A percentile compares a stretch with the other conserved stretches of the same genome.
phyloP scores from a whole-genome alignment of 2,888 invertebrate genomes.

The Smittia aterrima region DNA sequence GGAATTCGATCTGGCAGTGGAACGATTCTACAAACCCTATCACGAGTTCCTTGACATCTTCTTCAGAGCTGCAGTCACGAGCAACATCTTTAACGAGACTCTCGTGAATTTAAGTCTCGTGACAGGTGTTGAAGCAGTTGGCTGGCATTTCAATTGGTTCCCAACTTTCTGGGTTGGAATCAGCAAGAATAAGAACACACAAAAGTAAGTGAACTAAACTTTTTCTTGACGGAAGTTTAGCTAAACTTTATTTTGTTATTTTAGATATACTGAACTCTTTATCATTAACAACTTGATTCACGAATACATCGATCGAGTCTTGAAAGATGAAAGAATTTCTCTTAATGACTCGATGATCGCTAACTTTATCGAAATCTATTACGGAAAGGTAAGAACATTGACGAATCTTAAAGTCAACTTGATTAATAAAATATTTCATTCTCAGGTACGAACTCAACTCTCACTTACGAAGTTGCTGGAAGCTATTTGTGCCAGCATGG shows the following conservation, averaged over 20 bases:
- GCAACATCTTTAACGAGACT: slow-evolving; percentile 81
- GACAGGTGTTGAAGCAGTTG: slow-evolving; percentile 88
- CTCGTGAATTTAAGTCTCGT: slow-evolving; percentile 83
- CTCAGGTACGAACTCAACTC: slow-evolving; percentile 50
- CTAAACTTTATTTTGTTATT: slow-evolving; percentile 45
- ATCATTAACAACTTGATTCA: slow-evolving; percentile 78
- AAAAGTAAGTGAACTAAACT: slow-evolving; percentile 48
- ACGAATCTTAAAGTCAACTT: neutral
- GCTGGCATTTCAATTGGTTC: slow-evolving; percentile 83
- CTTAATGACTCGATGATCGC: slow-evolving; percentile 81
- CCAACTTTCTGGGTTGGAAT: slow-evolving; percentile 92
- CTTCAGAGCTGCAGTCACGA: slow-evolving; percentile 85
- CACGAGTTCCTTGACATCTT: slow-evolving; percentile 82
- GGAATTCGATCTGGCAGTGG: slow-evolving; percentile 71
- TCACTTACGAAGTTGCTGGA: slow-evolving; percentile 53
- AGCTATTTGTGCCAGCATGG: slow-evolving; percentile 53
- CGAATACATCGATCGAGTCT: slow-evolving; percentile 86
- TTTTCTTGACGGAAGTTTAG: neutral
- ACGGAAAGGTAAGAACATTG: slow-evolving; percentile 69
- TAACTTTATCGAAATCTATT: slow-evolving; percentile 83
- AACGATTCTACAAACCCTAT: slow-evolving; percentile 81
- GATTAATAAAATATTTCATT: slow-evolving; percentile 5
- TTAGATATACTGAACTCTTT: slow-evolving; percentile 75
- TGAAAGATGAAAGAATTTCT: slow-evolving; percentile 82
- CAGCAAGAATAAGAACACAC: slow-evolving; percentile 58